Evolutionary conservation across 2,888 invertebrate species (phyloP), one percentile per base, ranked within the genome.

Genomic region (Sepioteuthis lessoniana): DNA sequence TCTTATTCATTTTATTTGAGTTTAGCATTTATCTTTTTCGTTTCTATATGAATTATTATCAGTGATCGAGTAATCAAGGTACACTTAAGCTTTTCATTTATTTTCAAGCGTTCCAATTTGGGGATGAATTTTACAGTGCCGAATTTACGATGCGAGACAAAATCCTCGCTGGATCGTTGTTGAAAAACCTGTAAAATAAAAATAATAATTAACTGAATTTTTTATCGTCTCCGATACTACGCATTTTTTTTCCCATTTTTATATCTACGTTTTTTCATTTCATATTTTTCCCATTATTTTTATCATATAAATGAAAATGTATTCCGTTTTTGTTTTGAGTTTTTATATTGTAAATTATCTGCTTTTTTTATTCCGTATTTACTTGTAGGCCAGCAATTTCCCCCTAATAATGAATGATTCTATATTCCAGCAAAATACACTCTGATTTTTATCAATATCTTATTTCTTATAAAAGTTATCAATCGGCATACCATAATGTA

Each of bases 41-140:
- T 35, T n/a, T 76, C n/a, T 4, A 76, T 16, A 76, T 76, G 76
- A 76, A 76, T 76, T n/a, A 76, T 76, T 76, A 76, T 76, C 76
- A 16, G 19, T 19, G n/a, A 76, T 76, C 76, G n/a, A 16, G 76
- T 76, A 76, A 76, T 76, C 76, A 76, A 76, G 13, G 76, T 76
- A 1, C 25, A 16, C 76, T 76, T 76, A 76, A 76, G 76, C 76
- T n/a, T 76, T 76, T 76, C 76, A 76, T 76, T 76, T 76, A 76
- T 76, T 76, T 76, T 76, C 76, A 76, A 76, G 35, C 76, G 76
- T 76, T n/a, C 76, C 76, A 76, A 76, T 76, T 76, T 76, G 76
- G n/a, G 76, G 76, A 76, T n/a, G 76, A 76, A 76, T 76, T 76
- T 76, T 13, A 35, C 76, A n/a, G n/a, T 76, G n/a, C n/a, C n/a